Evolutionary conservation across 2,888 invertebrate species (phyloP), one percentile per base, ranked within the genome.

Genomic region (Cremastinae sp.): DNA sequence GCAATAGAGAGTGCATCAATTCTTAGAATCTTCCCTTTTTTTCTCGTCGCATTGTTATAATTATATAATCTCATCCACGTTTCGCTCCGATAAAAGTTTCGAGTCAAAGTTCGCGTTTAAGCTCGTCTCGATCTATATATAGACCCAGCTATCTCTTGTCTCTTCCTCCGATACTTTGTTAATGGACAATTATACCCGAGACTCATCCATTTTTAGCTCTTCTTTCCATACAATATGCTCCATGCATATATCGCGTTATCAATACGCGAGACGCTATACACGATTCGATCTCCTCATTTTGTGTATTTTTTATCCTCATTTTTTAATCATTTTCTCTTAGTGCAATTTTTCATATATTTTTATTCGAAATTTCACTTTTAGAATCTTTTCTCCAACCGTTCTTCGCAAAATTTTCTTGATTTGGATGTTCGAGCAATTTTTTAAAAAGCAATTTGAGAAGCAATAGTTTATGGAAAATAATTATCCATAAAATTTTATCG

Each of bases 201-300:
- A 12, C 47, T 47, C 38, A 58, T 51, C 64, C 64, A 65, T 73
- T 61, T 68, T 74, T 53, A 54, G 54, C 61, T 74, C 28, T 18
- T 47, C 16, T 16, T 61, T 16, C 20, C 18, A 10, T 34, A 18
- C 34, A 12, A 47, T 61, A 22, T 12, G 12, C 20, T 14, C 5
- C 12, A 59, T 59, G 22, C 28, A 38, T 14, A 22, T n/a, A n/a
- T n/a, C n/a, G n/a, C 1, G 14, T 38, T n/a, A n/a, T n/a, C n/a
- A n/a, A n/a, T n/a, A n/a, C n/a, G 45, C 12, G 20, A 20, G 8
- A n/a, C 12, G 2, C n/a, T n/a, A n/a, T n/a, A n/a, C n/a, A n/a
- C n/a, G n/a, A n/a, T n/a, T n/a, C n/a, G n/a, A n/a, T n/a, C n/a
- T n/a, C n/a, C n/a, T n/a, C n/a, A n/a, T n/a, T n/a, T n/a, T n/a